phyloP scores from a whole-genome alignment of 1,140 invertebrate species.

The Eumaeus atala region DNA sequence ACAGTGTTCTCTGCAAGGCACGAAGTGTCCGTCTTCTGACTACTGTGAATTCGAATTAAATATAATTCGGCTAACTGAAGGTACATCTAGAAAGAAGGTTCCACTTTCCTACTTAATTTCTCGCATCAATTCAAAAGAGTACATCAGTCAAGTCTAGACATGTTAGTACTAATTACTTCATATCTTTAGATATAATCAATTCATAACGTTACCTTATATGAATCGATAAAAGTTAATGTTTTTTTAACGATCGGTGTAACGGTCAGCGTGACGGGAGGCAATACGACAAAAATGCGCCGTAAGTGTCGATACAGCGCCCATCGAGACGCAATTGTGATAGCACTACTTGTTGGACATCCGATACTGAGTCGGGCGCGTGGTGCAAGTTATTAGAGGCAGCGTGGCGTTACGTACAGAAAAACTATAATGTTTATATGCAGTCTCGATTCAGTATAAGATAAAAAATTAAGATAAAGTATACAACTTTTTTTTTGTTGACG shows the following conservation, averaged over 20 bases:
- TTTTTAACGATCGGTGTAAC: not conserved
- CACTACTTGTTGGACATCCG: conserved; percentile 47
- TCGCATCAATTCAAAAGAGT: too few relatives aligned
- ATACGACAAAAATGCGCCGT: conserved; percentile 31
- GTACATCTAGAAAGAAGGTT: too few relatives aligned
- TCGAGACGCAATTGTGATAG: conserved; percentile 42
- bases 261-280: not conserved
- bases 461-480: too few relatives aligned
- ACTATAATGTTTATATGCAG: not conserved
- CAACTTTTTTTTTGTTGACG: too few relatives aligned
- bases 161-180: not conserved
- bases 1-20: too few relatives aligned
- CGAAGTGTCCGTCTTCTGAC: too few relatives aligned
- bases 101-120: too few relatives aligned
- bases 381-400: conserved; percentile 11
- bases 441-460: too few relatives aligned
- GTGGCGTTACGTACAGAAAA: not conserved
- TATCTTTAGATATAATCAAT: conserved; percentile 4
- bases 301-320: conserved; percentile 39
- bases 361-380: conserved; percentile 30
- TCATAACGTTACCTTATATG: not conserved
- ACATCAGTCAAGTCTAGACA: too few relatives aligned
- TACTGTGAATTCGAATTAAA: too few relatives aligned
- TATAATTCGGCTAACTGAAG: too few relatives aligned
- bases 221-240: not conserved